Conservation (phyloP, 1,140 invertebrate genomes). For the Thaumetopoea pityocampa region DNA sequence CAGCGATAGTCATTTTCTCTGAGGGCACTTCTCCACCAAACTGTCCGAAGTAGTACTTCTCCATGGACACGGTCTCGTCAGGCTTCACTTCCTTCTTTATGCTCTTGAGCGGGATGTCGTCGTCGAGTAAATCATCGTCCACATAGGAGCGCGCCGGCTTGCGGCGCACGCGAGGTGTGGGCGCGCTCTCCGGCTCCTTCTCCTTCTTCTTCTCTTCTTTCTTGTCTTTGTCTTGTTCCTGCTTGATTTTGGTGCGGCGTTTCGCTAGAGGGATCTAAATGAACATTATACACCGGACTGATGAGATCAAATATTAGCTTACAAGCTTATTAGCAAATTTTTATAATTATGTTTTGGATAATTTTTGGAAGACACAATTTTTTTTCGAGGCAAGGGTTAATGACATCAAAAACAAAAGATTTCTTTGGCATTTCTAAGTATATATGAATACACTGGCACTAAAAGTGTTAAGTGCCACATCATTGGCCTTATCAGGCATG, state of each 20-base stretch:
- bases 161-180: slow-evolving; percentile 29
- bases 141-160: slow-evolving; percentile 42
- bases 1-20: slow-evolving; percentile 48
- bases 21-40: slow-evolving; percentile 43
- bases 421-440: no score
- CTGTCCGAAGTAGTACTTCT: slow-evolving; percentile 79
- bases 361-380: no score
- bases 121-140: slow-evolving; percentile 58
- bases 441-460: no score
- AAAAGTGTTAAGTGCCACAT: no score
- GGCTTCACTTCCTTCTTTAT: slow-evolving; percentile 69
- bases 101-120: slow-evolving; percentile 61
- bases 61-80: slow-evolving; percentile 64
- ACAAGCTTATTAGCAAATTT: no score
- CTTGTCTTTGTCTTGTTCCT: slow-evolving; percentile 50
- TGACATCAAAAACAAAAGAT: no score
- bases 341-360: no score
- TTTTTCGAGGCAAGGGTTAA: no score
- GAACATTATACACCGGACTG: no score
- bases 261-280: slow-evolving; percentile 53
- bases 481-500: no score
- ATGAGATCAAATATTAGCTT: no score
- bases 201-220: slow-evolving; percentile 22
- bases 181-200: slow-evolving; percentile 9
- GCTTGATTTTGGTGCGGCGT: slow-evolving; percentile 57